Evolutionary conservation across 2,797 vertebrate species (phyloP).

Genomic region (Chelonia mydas): DNA sequence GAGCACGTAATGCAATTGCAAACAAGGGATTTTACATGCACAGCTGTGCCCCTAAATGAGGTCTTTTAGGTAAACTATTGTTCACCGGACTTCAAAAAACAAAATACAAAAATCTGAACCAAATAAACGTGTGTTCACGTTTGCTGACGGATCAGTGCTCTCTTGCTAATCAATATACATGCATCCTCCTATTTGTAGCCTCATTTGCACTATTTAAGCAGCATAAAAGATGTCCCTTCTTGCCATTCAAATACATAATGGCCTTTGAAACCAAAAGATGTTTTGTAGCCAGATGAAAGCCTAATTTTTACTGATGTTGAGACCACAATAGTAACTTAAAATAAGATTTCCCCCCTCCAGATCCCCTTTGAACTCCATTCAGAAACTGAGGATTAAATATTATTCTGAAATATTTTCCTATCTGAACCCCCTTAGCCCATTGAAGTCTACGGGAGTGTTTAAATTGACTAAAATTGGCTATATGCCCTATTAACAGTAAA

Average conservation of each 20-base stretch:
- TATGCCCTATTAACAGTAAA: background rate
- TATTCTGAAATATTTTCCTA: background rate
- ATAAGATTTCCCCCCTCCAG: background rate
- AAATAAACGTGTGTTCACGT: background rate
- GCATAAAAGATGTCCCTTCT: background rate
- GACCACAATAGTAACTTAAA: slow-evolving; percentile 22
- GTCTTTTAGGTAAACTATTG: background rate
- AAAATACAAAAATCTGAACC: background rate
- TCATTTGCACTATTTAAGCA: slow-evolving; percentile 8
- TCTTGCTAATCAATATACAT: background rate
- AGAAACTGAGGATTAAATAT: slow-evolving; percentile 17
- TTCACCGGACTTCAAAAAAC: background rate
- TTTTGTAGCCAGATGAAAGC: slow-evolving; percentile 23
- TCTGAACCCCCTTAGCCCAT: accelerated
- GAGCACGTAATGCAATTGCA: background rate
- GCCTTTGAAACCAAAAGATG: slow-evolving; percentile 8
- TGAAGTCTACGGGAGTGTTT: background rate
- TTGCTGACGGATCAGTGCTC: background rate
- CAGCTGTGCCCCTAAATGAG: background rate
- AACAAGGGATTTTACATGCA: slow-evolving; percentile 19
- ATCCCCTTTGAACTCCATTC: slow-evolving; percentile 21
- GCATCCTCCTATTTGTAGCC: background rate
- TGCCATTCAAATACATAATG: background rate
- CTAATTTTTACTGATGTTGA: slow-evolving; percentile 8
- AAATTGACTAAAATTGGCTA: background rate